Percentiles rank a stretch among this genome's conserved stretches.
These are phyloP conservation scores for Buceros bicornis DNA, from an alignment of 2,797 vertebrate species.

Conservation along the genomic window DNA sequence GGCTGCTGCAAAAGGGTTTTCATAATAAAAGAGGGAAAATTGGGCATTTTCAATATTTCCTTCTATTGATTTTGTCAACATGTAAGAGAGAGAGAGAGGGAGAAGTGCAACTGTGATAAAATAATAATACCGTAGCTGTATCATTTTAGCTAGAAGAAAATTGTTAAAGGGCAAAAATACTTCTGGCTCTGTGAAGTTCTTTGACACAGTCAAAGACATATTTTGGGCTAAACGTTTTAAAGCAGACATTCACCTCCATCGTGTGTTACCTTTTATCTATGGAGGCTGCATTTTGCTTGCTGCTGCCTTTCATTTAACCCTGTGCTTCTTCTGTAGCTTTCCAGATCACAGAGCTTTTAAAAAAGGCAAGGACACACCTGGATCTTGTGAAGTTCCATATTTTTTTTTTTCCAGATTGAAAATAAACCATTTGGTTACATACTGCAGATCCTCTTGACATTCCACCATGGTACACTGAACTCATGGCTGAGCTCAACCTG, in stretches of 20 bases:
- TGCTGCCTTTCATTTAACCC: neutral
- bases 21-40: neutral
- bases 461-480: neutral
- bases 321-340: neutral
- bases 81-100: neutral
- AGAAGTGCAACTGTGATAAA: neutral
- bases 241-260: neutral
- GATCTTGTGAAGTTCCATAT: neutral
- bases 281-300: neutral
- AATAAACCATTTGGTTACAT: neutral
- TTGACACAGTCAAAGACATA: neutral
- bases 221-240: neutral
- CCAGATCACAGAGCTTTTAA: neutral
- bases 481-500: accelerated
- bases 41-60: conserved; percentile 28
- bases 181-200: neutral
- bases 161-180: neutral
- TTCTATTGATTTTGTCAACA: conserved; percentile 49
- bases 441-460: neutral
- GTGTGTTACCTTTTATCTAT: neutral
- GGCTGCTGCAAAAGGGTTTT: neutral
- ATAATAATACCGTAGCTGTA: neutral
- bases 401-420: neutral
- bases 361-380: neutral
- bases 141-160: conserved; percentile 38